These are phyloP conservation scores for Apamea crenata DNA, from an alignment of 2,888 invertebrate species.

Conservation along the genomic window DNA sequence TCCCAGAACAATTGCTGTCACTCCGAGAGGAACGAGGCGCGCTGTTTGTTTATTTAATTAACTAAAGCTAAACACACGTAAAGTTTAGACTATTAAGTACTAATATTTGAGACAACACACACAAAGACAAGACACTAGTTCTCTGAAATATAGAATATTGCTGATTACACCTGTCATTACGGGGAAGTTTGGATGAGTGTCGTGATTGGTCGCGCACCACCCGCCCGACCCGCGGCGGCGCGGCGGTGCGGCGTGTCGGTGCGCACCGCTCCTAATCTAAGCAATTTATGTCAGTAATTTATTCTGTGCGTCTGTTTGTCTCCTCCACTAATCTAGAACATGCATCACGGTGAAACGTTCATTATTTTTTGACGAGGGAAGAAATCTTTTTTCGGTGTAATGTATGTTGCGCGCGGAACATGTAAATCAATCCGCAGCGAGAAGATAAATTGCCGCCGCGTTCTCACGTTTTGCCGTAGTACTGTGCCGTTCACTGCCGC, in stretches of 20 bases:
- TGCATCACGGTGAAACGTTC: constrained; percentile 57
- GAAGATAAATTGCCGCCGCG: constrained; percentile 25
- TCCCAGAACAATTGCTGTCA: background rate
- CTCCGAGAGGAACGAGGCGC: background rate
- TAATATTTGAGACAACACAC: background rate
- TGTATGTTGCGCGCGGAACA: constrained; percentile 39
- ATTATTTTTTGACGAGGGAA: constrained; percentile 58
- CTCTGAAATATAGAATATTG: background rate
- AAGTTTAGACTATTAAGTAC: background rate
- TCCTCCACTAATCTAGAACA: constrained; percentile 57
- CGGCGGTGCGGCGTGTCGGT: constrained; percentile 1
- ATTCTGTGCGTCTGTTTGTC: constrained; percentile 60
- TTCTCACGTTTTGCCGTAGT: background rate
- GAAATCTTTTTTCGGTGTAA: constrained; percentile 37
- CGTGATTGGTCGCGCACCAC: constrained; percentile 19
- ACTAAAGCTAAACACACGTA: background rate
- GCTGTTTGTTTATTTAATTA: background rate
- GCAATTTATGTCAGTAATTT: constrained; percentile 64
- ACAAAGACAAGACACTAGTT: background rate
- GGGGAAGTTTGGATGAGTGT: background rate
- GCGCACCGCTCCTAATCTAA: constrained; percentile 48
- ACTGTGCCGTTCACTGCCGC: background rate
- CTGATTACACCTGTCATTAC: background rate
- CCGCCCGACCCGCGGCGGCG: background rate
- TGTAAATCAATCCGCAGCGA: constrained; percentile 51